Percentiles rank a stretch among this genome's conserved stretches.
Evolutionary conservation across 2,797 vertebrate genomes (phyloP).

Genomic region (Platyrinchus mystaceus): DNA sequence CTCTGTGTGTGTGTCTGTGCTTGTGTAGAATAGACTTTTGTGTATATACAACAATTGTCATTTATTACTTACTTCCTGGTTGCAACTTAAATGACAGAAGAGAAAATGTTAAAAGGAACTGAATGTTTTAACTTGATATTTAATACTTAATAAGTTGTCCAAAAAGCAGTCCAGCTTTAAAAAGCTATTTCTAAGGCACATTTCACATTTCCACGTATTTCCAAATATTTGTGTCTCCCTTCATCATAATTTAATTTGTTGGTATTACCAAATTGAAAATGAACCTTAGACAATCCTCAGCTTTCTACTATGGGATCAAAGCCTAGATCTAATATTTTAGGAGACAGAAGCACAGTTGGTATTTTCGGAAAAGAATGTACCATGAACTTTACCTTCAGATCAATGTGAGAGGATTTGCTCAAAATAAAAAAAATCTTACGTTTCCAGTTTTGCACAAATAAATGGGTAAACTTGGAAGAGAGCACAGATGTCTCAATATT

Average conservation of each 20-base stretch:
- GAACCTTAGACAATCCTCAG: background rate
- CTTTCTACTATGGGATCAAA: background rate
- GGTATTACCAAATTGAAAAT: background rate
- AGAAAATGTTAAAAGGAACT: background rate
- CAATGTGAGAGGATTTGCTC: background rate
- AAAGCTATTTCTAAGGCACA: background rate
- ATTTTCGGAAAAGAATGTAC: background rate
- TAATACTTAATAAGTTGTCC: background rate
- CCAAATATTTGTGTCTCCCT: background rate
- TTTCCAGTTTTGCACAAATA: background rate
- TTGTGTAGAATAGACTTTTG: background rate
- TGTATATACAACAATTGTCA: background rate
- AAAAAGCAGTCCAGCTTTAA: background rate
- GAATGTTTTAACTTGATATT: background rate
- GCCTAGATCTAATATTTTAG: background rate
- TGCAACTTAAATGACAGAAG: background rate
- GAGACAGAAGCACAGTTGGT: background rate
- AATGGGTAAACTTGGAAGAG: background rate
- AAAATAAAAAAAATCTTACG: background rate
- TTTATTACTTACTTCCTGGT: background rate
- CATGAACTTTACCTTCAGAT: background rate
- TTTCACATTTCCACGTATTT: background rate
- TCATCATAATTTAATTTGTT: background rate
- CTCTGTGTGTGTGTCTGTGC: too few species aligned
- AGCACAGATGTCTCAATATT: background rate